phyloP scores from a whole-genome alignment of 2,888 invertebrate genomes.

The Silvanus unidentatus region DNA sequence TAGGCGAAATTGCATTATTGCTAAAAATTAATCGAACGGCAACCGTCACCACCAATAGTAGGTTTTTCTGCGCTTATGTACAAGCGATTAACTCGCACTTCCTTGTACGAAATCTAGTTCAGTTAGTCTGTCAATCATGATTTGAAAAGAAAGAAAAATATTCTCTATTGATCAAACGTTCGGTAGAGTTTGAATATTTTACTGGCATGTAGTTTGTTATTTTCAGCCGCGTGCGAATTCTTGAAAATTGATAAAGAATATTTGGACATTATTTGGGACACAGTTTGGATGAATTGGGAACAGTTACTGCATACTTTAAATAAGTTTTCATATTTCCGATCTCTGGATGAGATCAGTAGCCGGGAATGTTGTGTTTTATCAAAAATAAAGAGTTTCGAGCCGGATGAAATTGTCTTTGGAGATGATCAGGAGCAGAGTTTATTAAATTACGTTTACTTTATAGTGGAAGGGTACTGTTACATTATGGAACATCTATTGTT shows the following conservation, averaged over 20 bases:
- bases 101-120: no score
- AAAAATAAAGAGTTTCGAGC: constrained; percentile 52
- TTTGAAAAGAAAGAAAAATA: neutral
- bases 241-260: constrained; percentile 57
- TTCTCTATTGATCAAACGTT: constrained; percentile 12
- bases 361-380: constrained; percentile 63
- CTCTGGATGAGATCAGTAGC: constrained; percentile 53
- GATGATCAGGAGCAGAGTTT: constrained; percentile 38
- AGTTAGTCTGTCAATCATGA: no score
- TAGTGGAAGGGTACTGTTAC: constrained; percentile 55
- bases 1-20: constrained; percentile 61
- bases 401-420: constrained; percentile 52
- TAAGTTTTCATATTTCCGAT: constrained; percentile 59
- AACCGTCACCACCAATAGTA: constrained; percentile 55
- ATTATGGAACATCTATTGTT: constrained; percentile 53
- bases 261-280: constrained; percentile 55
- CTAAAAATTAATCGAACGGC: constrained; percentile 57
- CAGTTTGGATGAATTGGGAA: constrained; percentile 58
- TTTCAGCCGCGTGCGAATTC: constrained; percentile 55
- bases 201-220: constrained; percentile 4
- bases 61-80: no score
- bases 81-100: no score
- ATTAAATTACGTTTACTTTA: constrained; percentile 46
- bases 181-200: constrained; percentile 2
- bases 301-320: constrained; percentile 55